Base-by-base conservation (phyloP, 1,140 invertebrate species). In the Drosophila micromelanica region DNA sequence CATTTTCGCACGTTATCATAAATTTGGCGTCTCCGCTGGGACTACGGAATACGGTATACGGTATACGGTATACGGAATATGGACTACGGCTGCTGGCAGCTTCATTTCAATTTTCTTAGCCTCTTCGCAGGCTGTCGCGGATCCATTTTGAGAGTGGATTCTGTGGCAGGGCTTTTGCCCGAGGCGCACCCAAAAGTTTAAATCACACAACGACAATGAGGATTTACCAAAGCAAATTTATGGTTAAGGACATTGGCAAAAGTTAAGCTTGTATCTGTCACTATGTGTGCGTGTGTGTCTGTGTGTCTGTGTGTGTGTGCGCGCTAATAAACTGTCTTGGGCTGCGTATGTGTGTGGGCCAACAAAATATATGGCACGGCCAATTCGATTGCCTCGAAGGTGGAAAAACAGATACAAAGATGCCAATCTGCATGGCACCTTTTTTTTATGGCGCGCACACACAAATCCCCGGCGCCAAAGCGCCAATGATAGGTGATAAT, bases 401-500 rank as follows among this genome's bases (percentile, higher is more conserved):
- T 55, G 74, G 49, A 55, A 74, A 56, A 27, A 63, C 27, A 64
- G 78, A 76, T 77, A 80, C 71, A 74, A 78, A 84, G 84, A 89
- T 89, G 77, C 84, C 77, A 89, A 89, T 89, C 84, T 89, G 84
- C 84, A 61, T 69, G 76, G 62, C 73, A 90, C 87, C 87, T 90
- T 85, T 79, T 71, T 43, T 43, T 69, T 69, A 67, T 80, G 81
- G 73, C 32, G 60, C 63, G 60, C 73, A 67, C 69, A 76, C 69
- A 80, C 81, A 90, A 89, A 89, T 90, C 80, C 80, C 80, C 71
- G 49, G 51, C 64, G 76, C 69, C 87, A 90, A 90, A 86, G 78
- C 82, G 73, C 78, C 81, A 87, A 84, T 90, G 87, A 90, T 90
- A 90, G 89, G 87, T 90, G 87, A 90, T 90, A 90, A 90, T 90